These are phyloP conservation scores for Bergia puertoricense DNA, from an alignment of 92 coral and sea anemone genomes.

Conservation along the genomic window DNA sequence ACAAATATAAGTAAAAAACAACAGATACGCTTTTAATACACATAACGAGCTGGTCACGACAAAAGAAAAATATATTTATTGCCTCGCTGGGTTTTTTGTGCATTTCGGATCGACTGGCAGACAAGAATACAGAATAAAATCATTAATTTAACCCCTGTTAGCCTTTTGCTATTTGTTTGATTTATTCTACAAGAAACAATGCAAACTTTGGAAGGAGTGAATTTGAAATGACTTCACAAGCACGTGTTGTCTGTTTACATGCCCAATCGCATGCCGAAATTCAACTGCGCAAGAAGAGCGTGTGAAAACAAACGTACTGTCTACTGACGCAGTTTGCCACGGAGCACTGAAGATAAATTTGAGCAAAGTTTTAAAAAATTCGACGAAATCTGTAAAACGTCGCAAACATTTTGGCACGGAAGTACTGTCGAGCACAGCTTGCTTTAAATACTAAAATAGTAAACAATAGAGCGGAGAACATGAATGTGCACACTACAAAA, in stretches of 20 bases:
- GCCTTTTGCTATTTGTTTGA: conserved; percentile 9
- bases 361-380: background rate
- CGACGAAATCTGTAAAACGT: background rate
- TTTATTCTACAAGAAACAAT: conserved; percentile 2
- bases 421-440: background rate
- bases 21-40: no score
- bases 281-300: conserved; percentile 7
- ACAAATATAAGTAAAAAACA: no score
- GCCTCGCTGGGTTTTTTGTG: background rate
- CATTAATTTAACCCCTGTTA: background rate
- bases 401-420: background rate
- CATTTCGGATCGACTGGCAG: background rate
- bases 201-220: background rate
- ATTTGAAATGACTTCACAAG: conserved; percentile 27
- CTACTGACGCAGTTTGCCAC: background rate
- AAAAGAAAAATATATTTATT: no score
- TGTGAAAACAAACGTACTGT: conserved; percentile 12
- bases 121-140: background rate
- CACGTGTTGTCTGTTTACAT: conserved; percentile 39
- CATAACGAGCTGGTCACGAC: no score
- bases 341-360: background rate
- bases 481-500: background rate
- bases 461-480: background rate
- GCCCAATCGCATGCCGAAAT: conserved; percentile 12
- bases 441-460: background rate